Evolutionary conservation across 2,888 invertebrate genomes (phyloP).

Genomic region (Athrips mouffetella): DNA sequence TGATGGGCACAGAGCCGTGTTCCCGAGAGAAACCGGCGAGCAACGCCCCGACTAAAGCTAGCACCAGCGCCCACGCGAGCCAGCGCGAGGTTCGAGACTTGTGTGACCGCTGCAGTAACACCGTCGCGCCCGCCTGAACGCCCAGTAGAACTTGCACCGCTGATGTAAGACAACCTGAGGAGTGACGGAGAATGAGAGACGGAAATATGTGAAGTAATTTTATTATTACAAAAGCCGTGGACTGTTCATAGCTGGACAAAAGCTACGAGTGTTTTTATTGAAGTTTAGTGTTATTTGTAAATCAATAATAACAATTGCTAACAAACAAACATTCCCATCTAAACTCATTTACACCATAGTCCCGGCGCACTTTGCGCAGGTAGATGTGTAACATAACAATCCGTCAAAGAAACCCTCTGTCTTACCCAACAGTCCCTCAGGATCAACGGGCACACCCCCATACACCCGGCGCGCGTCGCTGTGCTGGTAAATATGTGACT

Average conservation of each 20-base stretch:
- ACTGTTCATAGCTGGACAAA: no score
- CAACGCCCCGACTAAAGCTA: conserved; percentile 83
- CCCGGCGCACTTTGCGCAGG: no score
- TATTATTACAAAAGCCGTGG: no score
- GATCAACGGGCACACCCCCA: conserved; percentile 87
- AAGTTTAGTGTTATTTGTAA: no score
- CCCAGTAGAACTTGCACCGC: conserved; percentile 90
- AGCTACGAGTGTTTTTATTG: no score
- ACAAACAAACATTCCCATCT: no score
- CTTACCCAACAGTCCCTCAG: conserved; percentile 93
- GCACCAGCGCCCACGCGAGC: conserved; percentile 83
- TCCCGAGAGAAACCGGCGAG: conserved; percentile 87
- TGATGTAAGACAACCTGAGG: conserved; percentile 84
- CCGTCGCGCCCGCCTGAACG: conserved; percentile 87
- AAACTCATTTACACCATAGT: no score
- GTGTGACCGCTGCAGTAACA: conserved; percentile 73
- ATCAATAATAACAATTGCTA: no score
- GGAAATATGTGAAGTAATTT: no score
- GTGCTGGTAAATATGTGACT: conserved; percentile 85
- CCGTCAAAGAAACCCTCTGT: no score
- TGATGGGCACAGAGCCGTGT: conserved; percentile 90
- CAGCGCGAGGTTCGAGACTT: conserved; percentile 84
- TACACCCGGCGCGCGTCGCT: conserved; percentile 81
- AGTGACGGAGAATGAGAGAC: no score
- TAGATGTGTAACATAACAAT: no score